These are phyloP conservation scores for Atractosteus spatula DNA, from an alignment of 2,113 vertebrate genomes.

Conservation along the genomic window DNA sequence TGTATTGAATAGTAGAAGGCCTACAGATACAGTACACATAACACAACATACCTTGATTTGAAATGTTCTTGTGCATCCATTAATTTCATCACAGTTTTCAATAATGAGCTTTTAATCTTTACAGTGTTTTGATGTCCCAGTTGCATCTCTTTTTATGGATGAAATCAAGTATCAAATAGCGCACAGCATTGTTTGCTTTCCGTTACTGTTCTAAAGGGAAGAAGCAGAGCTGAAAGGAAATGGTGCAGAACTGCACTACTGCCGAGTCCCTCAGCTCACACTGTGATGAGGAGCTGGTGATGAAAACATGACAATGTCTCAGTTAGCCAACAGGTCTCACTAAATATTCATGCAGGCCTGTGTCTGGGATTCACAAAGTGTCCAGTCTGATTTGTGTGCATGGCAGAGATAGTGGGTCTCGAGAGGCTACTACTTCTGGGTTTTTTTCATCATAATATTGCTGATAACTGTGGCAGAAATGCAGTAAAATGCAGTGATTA, in stretches of 20 bases:
- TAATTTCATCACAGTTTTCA: too few relatives aligned
- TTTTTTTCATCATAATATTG: slow-evolving; percentile 9
- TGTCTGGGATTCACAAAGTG: slow-evolving; percentile 2
- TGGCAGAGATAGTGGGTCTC: slow-evolving; percentile 7
- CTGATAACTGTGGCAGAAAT: background rate
- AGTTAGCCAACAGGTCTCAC: slow-evolving; percentile 4
- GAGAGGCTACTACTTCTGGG: slow-evolving; percentile 7
- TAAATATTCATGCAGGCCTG: slow-evolving; percentile 17
- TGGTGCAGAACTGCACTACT: background rate
- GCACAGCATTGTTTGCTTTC: too few relatives aligned
- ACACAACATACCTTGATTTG: too few relatives aligned
- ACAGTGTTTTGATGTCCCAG: too few relatives aligned
- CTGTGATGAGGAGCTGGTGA: background rate
- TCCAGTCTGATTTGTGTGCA: slow-evolving; percentile 18
- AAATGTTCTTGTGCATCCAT: too few relatives aligned
- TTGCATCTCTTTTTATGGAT: too few relatives aligned
- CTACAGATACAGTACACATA: too few relatives aligned
- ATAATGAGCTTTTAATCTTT: too few relatives aligned
- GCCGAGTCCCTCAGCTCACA: background rate
- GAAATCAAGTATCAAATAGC: too few relatives aligned
- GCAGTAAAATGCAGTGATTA: background rate
- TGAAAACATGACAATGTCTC: slow-evolving; percentile 1
- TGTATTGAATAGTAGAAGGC: too few relatives aligned
- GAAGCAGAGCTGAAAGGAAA: background rate
- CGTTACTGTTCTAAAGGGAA: too few relatives aligned